A percentile compares a stretch with the other conserved stretches of the same genome.
Conservation (phyloP, 37 sponge, comb jelly and placozoan species). For the Axinella damicornis region DNA sequence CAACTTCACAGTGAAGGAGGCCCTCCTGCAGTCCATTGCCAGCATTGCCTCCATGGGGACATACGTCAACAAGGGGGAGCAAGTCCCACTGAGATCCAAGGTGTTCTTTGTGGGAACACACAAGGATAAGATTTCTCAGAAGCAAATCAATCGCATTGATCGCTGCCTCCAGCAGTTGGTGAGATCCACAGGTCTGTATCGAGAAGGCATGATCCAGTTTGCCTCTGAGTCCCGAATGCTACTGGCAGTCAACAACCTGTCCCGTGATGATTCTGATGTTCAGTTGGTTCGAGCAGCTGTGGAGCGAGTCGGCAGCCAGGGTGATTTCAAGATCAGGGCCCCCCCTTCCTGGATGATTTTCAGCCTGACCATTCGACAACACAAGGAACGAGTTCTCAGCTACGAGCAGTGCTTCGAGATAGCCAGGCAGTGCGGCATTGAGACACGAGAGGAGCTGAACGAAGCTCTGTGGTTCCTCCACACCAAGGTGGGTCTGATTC, state of each 20-base stretch:
- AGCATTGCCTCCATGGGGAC: slow-evolving; percentile 1
- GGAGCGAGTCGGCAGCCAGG: background rate
- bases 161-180: background rate
- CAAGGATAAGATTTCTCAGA: background rate
- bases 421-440: background rate
- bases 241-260: slow-evolving; percentile 3
- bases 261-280: background rate
- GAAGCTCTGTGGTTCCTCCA: background rate
- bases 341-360: background rate
- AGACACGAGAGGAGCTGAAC: background rate
- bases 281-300: background rate
- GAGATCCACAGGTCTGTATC: background rate
- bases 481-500: background rate
- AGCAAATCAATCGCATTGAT: background rate
- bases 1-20: slow-evolving; percentile 19
- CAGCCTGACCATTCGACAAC: background rate
- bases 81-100: background rate
- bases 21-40: slow-evolving; percentile 10
- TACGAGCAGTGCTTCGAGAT: background rate
- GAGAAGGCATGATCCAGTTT: background rate
- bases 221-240: background rate
- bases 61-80: background rate
- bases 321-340: background rate
- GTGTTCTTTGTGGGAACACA: slow-evolving; percentile 8
- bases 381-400: background rate